phyloP scores from a whole-genome alignment of 2,888 invertebrate species.

The Patella depressa region DNA sequence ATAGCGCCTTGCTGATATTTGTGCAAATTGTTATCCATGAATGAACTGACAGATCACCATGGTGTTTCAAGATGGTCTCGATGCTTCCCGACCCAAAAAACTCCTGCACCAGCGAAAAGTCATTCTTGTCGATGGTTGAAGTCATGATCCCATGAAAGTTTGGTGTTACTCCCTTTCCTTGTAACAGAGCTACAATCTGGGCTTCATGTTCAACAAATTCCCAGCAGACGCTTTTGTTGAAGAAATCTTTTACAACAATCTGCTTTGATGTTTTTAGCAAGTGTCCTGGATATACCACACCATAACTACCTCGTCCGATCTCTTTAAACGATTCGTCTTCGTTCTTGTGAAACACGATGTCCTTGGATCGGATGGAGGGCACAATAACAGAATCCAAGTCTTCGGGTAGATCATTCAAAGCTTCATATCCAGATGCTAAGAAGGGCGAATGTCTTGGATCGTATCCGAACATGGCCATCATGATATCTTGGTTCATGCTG shows the following conservation, averaged over 20 bases:
- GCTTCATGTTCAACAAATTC: conserved; percentile 37
- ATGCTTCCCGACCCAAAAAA: conserved; percentile 33
- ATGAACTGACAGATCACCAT: neutral
- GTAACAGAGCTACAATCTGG: conserved; percentile 32
- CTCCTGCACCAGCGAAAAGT: conserved; percentile 37
- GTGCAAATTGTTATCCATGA: neutral
- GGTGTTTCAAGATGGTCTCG: neutral
- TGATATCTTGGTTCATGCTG: neutral
- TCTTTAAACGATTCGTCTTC: conserved; percentile 35
- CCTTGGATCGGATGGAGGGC: conserved; percentile 30
- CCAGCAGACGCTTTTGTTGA: conserved; percentile 30
- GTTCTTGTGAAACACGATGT: conserved; percentile 28
- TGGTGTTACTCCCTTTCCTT: conserved; percentile 37
- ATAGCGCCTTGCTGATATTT: neutral
- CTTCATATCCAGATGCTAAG: neutral
- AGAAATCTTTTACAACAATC: neutral
- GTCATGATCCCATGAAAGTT: conserved; percentile 33
- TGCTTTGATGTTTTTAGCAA: neutral
- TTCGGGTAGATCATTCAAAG: neutral
- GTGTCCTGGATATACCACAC: conserved; percentile 32
- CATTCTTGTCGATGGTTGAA: conserved; percentile 20
- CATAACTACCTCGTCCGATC: conserved; percentile 37
- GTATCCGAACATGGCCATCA: neutral
- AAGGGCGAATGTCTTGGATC: neutral
- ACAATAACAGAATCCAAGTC: conserved; percentile 31